Evolutionary conservation across 2,888 invertebrate species (phyloP).

Genomic region (Druceiella hillmani): DNA sequence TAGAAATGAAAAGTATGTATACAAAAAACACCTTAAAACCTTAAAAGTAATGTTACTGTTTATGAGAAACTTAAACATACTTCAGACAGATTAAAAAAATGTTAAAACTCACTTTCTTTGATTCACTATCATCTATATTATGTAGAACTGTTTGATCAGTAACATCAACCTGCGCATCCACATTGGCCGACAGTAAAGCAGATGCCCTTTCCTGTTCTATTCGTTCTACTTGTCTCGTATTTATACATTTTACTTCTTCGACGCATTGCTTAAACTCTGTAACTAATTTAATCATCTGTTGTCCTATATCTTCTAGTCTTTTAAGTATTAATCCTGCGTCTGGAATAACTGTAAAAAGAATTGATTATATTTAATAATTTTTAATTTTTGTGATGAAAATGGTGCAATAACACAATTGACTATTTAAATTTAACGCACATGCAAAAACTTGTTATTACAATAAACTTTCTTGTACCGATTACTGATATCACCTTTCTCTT

Average conservation of each 20-base stretch:
- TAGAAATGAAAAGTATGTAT: too few species aligned
- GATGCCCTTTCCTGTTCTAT: constrained; percentile 61
- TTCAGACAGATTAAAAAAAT: too few species aligned
- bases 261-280: constrained; percentile 66
- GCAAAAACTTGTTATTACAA: too few species aligned
- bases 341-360: constrained; percentile 28
- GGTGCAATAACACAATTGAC: too few species aligned
- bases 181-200: constrained; percentile 61
- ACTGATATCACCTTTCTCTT: too few species aligned
- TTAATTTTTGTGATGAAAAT: background rate
- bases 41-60: too few species aligned
- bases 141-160: constrained; percentile 43
- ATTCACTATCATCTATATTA: constrained; percentile 55
- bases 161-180: constrained; percentile 57
- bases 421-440: too few species aligned
- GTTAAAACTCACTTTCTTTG: constrained; percentile 68
- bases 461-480: too few species aligned
- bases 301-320: constrained; percentile 65
- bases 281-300: constrained; percentile 60
- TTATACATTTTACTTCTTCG: constrained; percentile 66
- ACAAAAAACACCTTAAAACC: too few species aligned
- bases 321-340: constrained; percentile 50
- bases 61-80: too few species aligned
- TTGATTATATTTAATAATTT: background rate
- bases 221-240: constrained; percentile 59